Evolutionary conservation across 1,140 invertebrate species (phyloP).

Genomic region (Heliconius eleuchia): DNA sequence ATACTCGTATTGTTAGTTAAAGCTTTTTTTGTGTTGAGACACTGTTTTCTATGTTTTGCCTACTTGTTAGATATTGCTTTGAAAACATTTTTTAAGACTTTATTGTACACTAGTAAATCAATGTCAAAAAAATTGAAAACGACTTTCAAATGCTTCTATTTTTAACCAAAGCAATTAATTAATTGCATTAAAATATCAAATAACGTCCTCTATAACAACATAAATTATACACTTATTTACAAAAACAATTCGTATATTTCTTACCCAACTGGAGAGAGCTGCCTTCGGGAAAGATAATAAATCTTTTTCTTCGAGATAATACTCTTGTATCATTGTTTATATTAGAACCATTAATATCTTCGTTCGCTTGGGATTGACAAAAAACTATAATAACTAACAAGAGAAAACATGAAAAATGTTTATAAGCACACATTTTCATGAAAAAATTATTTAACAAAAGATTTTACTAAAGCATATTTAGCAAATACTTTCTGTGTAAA

Average conservation of each 20-base stretch:
- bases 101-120: too few species aligned
- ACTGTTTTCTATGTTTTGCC: too few species aligned
- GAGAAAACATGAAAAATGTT: background rate
- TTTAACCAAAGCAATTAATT: background rate
- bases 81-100: too few species aligned
- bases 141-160: background rate
- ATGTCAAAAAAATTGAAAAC: background rate
- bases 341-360: constrained; percentile 8
- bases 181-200: constrained; percentile 3
- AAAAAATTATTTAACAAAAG: background rate
- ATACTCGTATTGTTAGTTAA: too few species aligned
- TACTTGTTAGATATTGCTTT: too few species aligned
- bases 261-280: constrained; percentile 88
- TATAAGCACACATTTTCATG: background rate
- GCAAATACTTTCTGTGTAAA: constrained; percentile 14
- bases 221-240: constrained; percentile 18
- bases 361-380: constrained; percentile 21
- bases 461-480: background rate
- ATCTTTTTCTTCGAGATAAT: constrained; percentile 85
- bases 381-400: constrained; percentile 11
- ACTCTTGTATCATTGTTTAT: constrained; percentile 47
- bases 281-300: constrained; percentile 90
- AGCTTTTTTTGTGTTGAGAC: too few species aligned
- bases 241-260: constrained; percentile 47
- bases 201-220: background rate